These are phyloP conservation scores for Hedychridium roseum DNA, from an alignment of 2,888 invertebrate genomes.

Conservation along the genomic window DNA sequence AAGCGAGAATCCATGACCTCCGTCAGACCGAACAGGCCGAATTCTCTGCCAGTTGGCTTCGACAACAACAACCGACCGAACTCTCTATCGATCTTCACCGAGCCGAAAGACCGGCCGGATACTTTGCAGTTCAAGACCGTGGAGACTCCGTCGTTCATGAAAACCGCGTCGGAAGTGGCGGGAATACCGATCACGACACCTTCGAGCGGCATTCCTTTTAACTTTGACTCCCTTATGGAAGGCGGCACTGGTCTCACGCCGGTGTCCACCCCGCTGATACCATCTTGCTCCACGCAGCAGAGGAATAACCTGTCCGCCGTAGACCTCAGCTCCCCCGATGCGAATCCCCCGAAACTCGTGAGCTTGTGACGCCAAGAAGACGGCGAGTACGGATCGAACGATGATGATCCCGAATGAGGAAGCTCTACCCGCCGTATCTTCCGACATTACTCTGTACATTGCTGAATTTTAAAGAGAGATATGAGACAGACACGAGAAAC, in stretches of 20 bases:
- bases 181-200: constrained; percentile 89
- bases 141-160: constrained; percentile 58
- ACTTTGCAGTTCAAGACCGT: constrained; percentile 53
- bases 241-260: constrained; percentile 93
- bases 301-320: constrained; percentile 71
- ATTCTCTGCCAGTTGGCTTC: constrained; percentile 68
- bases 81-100: constrained; percentile 59
- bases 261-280: constrained; percentile 75
- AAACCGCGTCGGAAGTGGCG: constrained; percentile 71
- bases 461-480: constrained; percentile 12
- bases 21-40: constrained; percentile 74
- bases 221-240: constrained; percentile 92
- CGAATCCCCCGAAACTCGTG: constrained; percentile 80
- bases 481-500: constrained; percentile 15
- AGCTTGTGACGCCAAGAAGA: constrained; percentile 75
- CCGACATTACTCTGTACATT: constrained; percentile 4
- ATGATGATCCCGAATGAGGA: constrained; percentile 47
- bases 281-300: constrained; percentile 80
- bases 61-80: constrained; percentile 62
- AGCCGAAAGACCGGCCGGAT: constrained; percentile 53
- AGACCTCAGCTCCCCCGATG: constrained; percentile 78
- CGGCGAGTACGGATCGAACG: constrained; percentile 39
- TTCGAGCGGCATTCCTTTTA: constrained; percentile 86
- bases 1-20: constrained; percentile 38
- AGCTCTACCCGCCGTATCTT: not conserved